Base-by-base conservation (phyloP, 1,140 invertebrate genomes). In the Bombus picipes region DNA sequence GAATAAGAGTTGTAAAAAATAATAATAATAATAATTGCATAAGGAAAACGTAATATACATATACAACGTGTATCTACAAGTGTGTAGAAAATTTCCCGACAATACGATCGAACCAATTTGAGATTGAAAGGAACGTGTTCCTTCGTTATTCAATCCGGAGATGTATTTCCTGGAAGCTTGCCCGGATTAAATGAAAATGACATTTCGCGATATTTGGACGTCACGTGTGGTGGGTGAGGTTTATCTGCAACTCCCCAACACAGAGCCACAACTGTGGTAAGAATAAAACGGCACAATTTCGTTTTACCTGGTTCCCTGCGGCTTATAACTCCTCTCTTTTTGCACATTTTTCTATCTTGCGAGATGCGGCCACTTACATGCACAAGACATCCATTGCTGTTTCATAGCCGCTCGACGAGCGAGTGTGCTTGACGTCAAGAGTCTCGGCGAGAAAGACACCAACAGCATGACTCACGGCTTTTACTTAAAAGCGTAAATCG, bases 401-500 rank as follows among this genome's bases (percentile, higher is more conserved):
- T 79, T 89, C 66, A 71, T 32, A 57, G 72, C 53, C 74, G 28
- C 84, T 86, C 75, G 74, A 71, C 57, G 18, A 37, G 74, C n/a
- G 59, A 89, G 84, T 80, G 66, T 68, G 76, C 81, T 87, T 71
- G 88, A 86, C 80, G 65, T 86, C 43, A 77, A 87, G 88, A 81
- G 80, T 22, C 32, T 15, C 62, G 66, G 53, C 32, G 37, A 65
- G 68, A 83, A 76, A 87, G 76, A 88, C 73, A 87, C 53, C 32
- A 57, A 65, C 28, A 39, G 71, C 68, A 32, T 72, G 68, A 72
- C 66, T 62, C 53, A 15, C 37, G 66, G 73, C 65, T 82, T 73
- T 83, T 78, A 39, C 79, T 62, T 66, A 68, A 59, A 53, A 53
- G 22, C 10, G 22, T 79, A 73, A 53, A 88, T 89, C 88, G 87